Base-by-base conservation (phyloP, 2,888 invertebrate genomes). In the Cheilosia urbana region DNA sequence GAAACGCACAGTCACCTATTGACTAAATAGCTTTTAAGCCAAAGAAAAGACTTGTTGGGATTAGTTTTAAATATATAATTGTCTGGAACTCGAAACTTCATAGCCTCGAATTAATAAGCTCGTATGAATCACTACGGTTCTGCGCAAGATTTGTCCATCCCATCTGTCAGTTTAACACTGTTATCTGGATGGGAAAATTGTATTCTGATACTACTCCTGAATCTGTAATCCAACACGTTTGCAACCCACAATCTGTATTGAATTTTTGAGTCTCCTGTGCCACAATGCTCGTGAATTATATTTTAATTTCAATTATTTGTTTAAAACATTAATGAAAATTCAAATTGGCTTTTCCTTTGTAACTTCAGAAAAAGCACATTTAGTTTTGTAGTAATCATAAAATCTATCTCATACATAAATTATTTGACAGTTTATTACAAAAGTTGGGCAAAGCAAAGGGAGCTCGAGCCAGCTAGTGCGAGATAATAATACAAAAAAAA, bases 371-470 rank as follows among this genome's bases (percentile, higher is more conserved):
- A 51, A 47, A 79, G 42, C 51, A 49, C 79, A 73, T 73, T 73
- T 60, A 65, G 73, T 53, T 73, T 80, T 40, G 68, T 75, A 62
- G 66, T 40, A 62, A 75, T 75, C 73, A 75, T 68, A 75, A 73
- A 75, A 80, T 80, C 80, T 66, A 75, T 80, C 73, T 80, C 80
- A 75, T 80, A 66, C 80, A 80, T 80, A 80, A 80, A 75, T 80
- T 80, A 80, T 66, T 75, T 73, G 80, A 80, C 80, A 80, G 73
- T 80, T 80, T 80, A 73, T 75, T 58, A 45, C 65, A 57, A 51
- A 65, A 72, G 57, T 79, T 72, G 65, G 78, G 9, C 78, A 47
- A 42, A 57, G 24, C n/a, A 13, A 47, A 57, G 37, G 11, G 15
- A 30, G 27, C 42, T 19, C 68, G 53, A 15, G 27, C 72, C 51